Evolutionary conservation across 2,888 invertebrate genomes (phyloP), one percentile per base, ranked within the genome.

Genomic region (Ormyrus pomaceus): DNA sequence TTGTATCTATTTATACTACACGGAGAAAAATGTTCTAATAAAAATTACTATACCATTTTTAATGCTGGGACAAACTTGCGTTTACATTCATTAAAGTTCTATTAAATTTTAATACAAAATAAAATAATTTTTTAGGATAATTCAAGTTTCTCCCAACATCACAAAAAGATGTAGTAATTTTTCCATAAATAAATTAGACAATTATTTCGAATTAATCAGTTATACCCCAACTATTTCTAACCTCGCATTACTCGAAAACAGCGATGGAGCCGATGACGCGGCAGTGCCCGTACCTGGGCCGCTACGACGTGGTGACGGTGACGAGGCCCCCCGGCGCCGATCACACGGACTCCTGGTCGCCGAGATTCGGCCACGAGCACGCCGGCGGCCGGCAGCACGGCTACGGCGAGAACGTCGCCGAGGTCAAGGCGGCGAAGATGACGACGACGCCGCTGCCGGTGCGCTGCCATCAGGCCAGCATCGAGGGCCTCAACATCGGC

Each of bases 241-340:
- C 3, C 34, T 34, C 34, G 19, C 19, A 19, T 34, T 2, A 4
- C 34, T 34, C 4, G 34, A 34, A 6, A 82, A 11, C 83, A 87
- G 89, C 89, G 5, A 85, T 88, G 46, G 89, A 89, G n/a, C 88
- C 88, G 10, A 85, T 85, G 83, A 88, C 88, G n/a, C 85, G 86
- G 9, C 87, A 89, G 77, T 89, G 89, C 70, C 89, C 89, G 0
- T 87, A 86, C 78, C 83, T 89, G 9, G 89, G 89, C 5, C 89
- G 88, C 59, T 89, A 89, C 84, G 86, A 88, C 74, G 87, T 89
- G 46, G 87, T 88, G 58, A 88, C 87, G 59, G 86, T 88, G 64
- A 84, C 86, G 82, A 84, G 80, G 45, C 82, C 85, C 10, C 62
- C 81, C 72, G 77, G 81, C 70, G 19, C 46, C 9, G 76, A 66